Evolutionary conservation across 2,113 vertebrate species (phyloP).

Genomic region (Psettodes erumei): DNA sequence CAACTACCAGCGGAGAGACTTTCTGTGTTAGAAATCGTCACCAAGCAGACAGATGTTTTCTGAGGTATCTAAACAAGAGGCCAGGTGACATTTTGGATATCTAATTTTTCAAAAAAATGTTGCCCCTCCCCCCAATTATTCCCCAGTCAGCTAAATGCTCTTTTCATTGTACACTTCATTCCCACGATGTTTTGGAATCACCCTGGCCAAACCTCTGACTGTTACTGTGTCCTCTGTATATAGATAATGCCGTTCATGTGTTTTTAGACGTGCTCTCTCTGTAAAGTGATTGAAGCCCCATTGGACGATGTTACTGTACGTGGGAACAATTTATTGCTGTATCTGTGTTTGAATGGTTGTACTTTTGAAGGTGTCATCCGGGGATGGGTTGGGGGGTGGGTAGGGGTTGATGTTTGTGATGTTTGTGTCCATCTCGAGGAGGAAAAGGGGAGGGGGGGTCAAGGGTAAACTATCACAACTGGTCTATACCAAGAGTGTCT

Average conservation of each 20-base stretch:
- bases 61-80: conserved; percentile 29
- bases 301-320: conserved; percentile 76
- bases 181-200: conserved; percentile 56
- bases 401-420: conserved; percentile 74
- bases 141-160: conserved; percentile 60
- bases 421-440: conserved; percentile 73
- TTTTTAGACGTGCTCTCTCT: conserved; percentile 81
- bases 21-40: conserved; percentile 42
- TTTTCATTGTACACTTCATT: conserved; percentile 61
- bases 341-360: conserved; percentile 81
- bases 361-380: conserved; percentile 79
- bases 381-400: conserved; percentile 67
- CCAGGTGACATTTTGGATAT: conserved; percentile 57
- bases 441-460: conserved; percentile 39
- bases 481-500: conserved; percentile 85
- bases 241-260: conserved; percentile 80
- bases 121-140: conserved; percentile 37
- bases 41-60: conserved; percentile 36
- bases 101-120: conserved; percentile 45
- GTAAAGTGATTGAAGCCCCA: conserved; percentile 77
- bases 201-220: conserved; percentile 75
- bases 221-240: conserved; percentile 82
- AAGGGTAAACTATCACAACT: conserved; percentile 79
- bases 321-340: conserved; percentile 80
- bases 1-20: conserved; percentile 49